phyloP scores from a whole-genome alignment of 1,140 invertebrate genomes.

The Dendrolimus kikuchii region DNA sequence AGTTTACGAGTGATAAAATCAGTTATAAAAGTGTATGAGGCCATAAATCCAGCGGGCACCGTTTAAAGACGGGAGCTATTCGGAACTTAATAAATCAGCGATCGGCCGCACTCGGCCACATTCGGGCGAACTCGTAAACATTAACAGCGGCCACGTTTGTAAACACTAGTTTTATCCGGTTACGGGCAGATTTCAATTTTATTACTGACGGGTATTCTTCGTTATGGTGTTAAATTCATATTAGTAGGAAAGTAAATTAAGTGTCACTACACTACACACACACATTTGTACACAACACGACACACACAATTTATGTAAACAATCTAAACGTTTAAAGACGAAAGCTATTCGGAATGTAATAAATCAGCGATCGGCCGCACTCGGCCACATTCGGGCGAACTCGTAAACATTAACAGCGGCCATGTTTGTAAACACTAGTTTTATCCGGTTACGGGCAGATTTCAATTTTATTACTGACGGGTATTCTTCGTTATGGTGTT shows the following conservation, averaged over 20 bases:
- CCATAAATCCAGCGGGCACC: slow-evolving; percentile 44
- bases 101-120: slow-evolving; percentile 37
- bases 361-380: slow-evolving; percentile 48
- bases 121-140: slow-evolving; percentile 44
- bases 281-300: too few species aligned
- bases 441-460: slow-evolving; percentile 32
- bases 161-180: slow-evolving; percentile 38
- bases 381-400: slow-evolving; percentile 37
- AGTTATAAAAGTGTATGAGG: slow-evolving; percentile 63
- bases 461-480: slow-evolving; percentile 36
- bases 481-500: neutral
- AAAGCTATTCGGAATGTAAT: slow-evolving; percentile 49
- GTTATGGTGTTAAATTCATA: too few species aligned
- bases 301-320: too few species aligned
- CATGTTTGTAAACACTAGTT: slow-evolving; percentile 43
- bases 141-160: slow-evolving; percentile 39
- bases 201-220: slow-evolving; percentile 26
- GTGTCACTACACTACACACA: too few species aligned
- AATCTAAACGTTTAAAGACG: slow-evolving; percentile 50
- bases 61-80: slow-evolving; percentile 53
- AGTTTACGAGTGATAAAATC: slow-evolving; percentile 64
- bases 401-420: slow-evolving; percentile 44
- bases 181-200: slow-evolving; percentile 29
- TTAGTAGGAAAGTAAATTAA: too few species aligned
- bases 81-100: slow-evolving; percentile 54